Evolutionary conservation across 2,113 vertebrate species (phyloP).

Genomic region (Atlantisia rogersi): DNA sequence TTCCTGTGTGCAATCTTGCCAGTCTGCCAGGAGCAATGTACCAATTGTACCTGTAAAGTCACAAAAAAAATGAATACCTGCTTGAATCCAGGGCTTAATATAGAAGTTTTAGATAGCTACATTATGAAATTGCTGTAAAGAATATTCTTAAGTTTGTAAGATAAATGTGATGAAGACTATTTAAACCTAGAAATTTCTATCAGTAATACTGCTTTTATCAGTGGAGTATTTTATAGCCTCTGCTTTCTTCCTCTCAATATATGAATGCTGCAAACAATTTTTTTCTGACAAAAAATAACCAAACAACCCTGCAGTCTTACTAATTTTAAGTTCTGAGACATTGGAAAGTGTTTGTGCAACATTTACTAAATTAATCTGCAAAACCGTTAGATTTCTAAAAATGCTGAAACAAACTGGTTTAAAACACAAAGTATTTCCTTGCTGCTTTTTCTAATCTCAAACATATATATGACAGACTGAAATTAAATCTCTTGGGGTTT

Average conservation of each 20-base stretch:
- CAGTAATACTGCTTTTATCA: neutral
- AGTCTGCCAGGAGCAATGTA: constrained; percentile 29
- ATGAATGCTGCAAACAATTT: neutral
- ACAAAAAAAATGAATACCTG: constrained; percentile 28
- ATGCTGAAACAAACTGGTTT: neutral
- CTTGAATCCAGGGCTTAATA: constrained; percentile 30
- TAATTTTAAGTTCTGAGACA: neutral
- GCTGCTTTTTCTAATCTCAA: neutral
- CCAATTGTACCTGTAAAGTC: constrained; percentile 9
- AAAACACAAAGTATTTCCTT: neutral
- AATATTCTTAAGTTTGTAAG: constrained; percentile 40
- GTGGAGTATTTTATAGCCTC: neutral
- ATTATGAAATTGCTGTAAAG: constrained; percentile 18
- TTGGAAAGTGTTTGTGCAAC: neutral
- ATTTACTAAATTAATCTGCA: neutral
- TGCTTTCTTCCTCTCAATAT: neutral
- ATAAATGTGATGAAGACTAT: neutral
- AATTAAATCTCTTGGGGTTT: neutral
- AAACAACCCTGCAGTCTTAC: neutral
- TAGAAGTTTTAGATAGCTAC: constrained; percentile 33
- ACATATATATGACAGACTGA: neutral
- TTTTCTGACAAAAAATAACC: neutral
- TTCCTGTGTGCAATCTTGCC: constrained; percentile 35
- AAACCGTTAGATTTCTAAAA: neutral
- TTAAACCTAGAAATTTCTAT: neutral